These are phyloP conservation scores for Crocodylus rhombifer DNA, from an alignment of 2,797 vertebrate species.

Conservation along the genomic window DNA sequence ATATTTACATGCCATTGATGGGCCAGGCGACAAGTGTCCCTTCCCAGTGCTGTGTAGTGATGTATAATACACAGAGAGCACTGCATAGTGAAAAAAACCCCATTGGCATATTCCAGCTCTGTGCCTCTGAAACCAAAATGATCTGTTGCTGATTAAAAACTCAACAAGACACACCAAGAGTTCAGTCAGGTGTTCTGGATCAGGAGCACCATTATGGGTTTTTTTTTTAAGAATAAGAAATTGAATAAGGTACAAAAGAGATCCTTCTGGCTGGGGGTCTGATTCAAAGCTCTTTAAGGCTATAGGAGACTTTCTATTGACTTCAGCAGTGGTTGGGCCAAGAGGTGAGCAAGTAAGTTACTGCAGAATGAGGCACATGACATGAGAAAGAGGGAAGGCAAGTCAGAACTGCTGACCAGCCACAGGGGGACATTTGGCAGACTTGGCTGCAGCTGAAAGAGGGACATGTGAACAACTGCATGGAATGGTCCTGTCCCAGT, in stretches of 20 bases:
- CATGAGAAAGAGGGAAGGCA: too few species aligned
- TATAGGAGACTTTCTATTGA: neutral
- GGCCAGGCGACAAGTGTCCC: slow-evolving; percentile 49
- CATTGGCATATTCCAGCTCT: slow-evolving; percentile 12
- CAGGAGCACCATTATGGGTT: accelerated
- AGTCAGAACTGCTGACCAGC: neutral
- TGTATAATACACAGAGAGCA: neutral
- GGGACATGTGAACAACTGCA: slow-evolving; percentile 50
- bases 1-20: slow-evolving; percentile 58
- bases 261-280: neutral
- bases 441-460: slow-evolving; percentile 49
- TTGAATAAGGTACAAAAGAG: neutral
- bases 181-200: neutral
- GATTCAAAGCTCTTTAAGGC: neutral
- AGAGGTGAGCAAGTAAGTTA: neutral
- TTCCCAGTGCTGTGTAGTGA: slow-evolving; percentile 43
- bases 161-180: neutral
- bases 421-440: slow-evolving; percentile 4
- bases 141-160: slow-evolving; percentile 3
- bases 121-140: slow-evolving; percentile 7
- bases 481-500: slow-evolving; percentile 65
- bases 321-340: neutral
- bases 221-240: neutral
- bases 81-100: slow-evolving; percentile 19
- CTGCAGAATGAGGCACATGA: neutral